These are phyloP conservation scores for Sminthurides bifidus DNA, from an alignment of 1,140 invertebrate species.

Conservation along the genomic window DNA sequence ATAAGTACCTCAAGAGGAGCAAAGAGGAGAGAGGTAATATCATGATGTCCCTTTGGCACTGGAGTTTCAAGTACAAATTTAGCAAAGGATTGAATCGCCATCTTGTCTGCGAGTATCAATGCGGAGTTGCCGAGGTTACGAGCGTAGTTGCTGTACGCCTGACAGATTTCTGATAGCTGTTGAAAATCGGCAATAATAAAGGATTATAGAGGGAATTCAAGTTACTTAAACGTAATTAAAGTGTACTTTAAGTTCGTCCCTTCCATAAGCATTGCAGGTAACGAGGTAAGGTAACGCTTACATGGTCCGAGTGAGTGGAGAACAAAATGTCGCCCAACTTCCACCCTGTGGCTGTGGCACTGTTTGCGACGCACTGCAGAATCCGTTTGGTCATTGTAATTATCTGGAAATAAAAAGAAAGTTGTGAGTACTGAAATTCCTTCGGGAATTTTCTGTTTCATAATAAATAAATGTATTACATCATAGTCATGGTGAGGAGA, in stretches of 20 bases:
- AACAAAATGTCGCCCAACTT: constrained; percentile 16
- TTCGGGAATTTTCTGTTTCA: no score
- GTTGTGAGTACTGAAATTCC: neutral
- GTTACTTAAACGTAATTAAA: neutral
- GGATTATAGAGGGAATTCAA: neutral
- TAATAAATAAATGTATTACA: no score
- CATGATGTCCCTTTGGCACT: constrained; percentile 31
- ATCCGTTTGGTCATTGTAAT: constrained; percentile 30
- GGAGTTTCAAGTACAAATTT: constrained; percentile 28
- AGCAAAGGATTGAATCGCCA: constrained; percentile 27
- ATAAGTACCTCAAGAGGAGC: constrained; percentile 26
- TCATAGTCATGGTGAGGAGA: no score
- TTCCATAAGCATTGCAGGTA: neutral
- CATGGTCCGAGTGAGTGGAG: constrained; percentile 29
- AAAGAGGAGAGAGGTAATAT: constrained; percentile 29
- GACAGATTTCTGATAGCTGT: constrained; percentile 19
- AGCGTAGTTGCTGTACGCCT: constrained; percentile 21
- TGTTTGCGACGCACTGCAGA: constrained; percentile 24
- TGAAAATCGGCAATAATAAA: neutral
- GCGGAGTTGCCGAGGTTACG: constrained; percentile 18
- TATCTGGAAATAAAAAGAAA: constrained; percentile 15
- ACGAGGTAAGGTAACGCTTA: constrained; percentile 14
- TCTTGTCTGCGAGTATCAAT: constrained; percentile 26
- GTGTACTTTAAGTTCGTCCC: neutral
- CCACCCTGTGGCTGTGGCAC: constrained; percentile 11